Percentiles rank a stretch among this genome's conserved stretches.
Evolutionary conservation across 2,888 invertebrate species (phyloP).

Genomic region (Callimorpha dominula): DNA sequence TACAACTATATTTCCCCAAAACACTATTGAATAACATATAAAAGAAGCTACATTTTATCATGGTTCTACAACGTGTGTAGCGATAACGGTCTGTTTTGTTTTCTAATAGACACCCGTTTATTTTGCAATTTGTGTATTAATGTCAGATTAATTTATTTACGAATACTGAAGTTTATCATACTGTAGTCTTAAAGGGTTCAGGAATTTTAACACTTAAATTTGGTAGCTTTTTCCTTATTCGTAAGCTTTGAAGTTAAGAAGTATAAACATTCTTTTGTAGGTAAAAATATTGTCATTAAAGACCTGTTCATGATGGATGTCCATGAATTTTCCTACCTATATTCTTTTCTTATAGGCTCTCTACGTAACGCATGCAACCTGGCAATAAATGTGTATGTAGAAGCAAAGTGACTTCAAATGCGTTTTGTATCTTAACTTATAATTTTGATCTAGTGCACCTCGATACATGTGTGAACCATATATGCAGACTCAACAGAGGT

Average conservation of each 20-base stretch:
- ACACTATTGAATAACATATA: conserved; percentile 10
- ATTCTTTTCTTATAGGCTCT: background rate
- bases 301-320: background rate
- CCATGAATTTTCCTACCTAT: background rate
- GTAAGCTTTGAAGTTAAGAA: background rate
- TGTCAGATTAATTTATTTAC: background rate
- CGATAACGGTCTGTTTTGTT: conserved; percentile 3
- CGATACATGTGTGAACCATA: too few species aligned
- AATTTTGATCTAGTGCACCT: too few species aligned
- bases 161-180: too few species aligned
- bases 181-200: background rate
- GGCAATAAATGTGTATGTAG: too few species aligned
- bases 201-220: background rate
- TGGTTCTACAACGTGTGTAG: background rate
- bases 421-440: too few species aligned
- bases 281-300: background rate
- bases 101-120: background rate
- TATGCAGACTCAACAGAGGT: too few species aligned
- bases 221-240: background rate
- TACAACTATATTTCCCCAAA: conserved; percentile 14
- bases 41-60: conserved; percentile 13
- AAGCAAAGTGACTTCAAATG: too few species aligned
- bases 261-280: background rate
- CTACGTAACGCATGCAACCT: background rate
- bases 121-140: background rate